Percentiles rank a stretch among this genome's conserved stretches.
phyloP scores from a whole-genome alignment of 1,140 invertebrate species.

The Heliconius melpomene region DNA sequence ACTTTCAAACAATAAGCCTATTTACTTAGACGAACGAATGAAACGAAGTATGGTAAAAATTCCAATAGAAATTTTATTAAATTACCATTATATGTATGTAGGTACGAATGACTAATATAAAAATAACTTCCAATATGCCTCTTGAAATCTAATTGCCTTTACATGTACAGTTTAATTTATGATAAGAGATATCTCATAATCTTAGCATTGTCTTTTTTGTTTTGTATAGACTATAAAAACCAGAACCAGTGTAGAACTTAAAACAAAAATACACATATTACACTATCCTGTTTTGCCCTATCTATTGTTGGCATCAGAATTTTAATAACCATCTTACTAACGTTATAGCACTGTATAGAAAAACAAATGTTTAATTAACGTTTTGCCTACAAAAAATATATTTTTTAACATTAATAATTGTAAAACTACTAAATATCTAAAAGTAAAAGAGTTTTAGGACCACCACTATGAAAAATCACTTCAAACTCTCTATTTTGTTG shows the following conservation, averaged over 20 bases:
- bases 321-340: conserved; percentile 23
- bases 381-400: not conserved
- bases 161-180: conserved; percentile 25
- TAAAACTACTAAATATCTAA: not conserved
- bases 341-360: not conserved
- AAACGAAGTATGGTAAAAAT: no score
- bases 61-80: no score
- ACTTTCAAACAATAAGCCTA: no score
- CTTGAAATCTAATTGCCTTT: conserved; percentile 20
- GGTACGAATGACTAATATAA: not conserved
- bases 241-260: conserved; percentile 14
- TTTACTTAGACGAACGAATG: no score
- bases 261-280: conserved; percentile 22
- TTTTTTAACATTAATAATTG: not conserved
- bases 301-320: conserved; percentile 27
- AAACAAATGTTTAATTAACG: not conserved
- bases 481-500: not conserved
- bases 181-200: conserved; percentile 22
- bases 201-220: conserved; percentile 32
- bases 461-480: no score
- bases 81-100: not conserved
- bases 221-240: conserved; percentile 32
- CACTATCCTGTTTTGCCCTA: conserved; percentile 27
- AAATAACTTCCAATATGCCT: not conserved
- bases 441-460: no score